Evolutionary conservation across 2,113 vertebrate genomes (phyloP).

Genomic region (Scolopax mira): DNA sequence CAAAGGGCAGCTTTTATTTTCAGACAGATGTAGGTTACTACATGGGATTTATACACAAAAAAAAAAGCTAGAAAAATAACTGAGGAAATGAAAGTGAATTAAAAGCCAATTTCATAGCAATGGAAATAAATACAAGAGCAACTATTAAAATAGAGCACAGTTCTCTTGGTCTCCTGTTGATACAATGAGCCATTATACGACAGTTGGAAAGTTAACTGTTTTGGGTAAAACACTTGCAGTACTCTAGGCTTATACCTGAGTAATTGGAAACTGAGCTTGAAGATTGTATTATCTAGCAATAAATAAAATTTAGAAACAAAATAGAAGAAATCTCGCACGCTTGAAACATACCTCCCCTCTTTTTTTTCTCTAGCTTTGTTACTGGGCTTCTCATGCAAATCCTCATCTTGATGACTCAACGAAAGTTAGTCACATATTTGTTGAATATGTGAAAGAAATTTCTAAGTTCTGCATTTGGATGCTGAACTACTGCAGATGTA

Average conservation of each 20-base stretch:
- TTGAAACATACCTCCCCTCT: not conserved
- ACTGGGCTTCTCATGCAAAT: not conserved
- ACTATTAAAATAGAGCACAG: not conserved
- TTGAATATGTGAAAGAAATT: not conserved
- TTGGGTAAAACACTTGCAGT: not conserved
- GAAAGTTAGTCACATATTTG: not conserved
- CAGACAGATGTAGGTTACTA: constrained; percentile 25
- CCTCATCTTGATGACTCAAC: not conserved
- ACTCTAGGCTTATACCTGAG: not conserved
- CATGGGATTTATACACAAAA: not conserved
- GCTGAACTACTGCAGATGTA: not conserved
- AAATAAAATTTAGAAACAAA: not conserved
- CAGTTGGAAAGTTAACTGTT: not conserved
- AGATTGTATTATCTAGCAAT: not conserved
- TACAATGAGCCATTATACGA: not conserved
- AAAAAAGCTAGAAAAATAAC: not conserved
- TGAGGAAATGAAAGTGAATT: constrained; percentile 46
- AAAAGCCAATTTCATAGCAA: constrained; percentile 20
- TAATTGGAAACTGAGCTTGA: not conserved
- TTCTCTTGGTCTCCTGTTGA: not conserved
- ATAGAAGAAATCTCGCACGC: not conserved
- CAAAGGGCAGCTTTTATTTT: not conserved
- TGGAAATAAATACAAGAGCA: not conserved
- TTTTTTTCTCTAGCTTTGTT: not conserved
- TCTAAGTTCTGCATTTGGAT: not conserved